Evolutionary conservation across 2,797 vertebrate genomes (phyloP), one percentile per base, ranked within the genome.

Genomic region (Psittacula derbiana): DNA sequence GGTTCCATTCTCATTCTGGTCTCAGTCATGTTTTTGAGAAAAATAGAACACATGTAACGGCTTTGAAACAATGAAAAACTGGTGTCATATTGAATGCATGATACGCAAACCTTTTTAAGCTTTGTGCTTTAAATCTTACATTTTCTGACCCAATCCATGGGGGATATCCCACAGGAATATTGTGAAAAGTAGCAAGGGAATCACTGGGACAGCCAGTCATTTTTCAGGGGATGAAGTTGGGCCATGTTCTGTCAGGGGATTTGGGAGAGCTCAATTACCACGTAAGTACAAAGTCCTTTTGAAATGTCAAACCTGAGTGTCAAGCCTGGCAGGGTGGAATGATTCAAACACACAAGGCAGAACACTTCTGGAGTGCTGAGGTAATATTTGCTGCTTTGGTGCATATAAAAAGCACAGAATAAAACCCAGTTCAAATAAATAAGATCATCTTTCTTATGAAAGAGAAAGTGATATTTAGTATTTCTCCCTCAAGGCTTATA

Each of bases 401-500:
- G 65, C n/a, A 40, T 19, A 43, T 50, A 58, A 93, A 92, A 86
- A 91, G 17, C 36, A n/a, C 17, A 86, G 85, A 91, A 75, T 83
- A 88, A 93, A 90, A 31, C 31, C 36, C 65, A 66, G 44, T 79
- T 88, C 43, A 67, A 81, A 89, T 80, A 83, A 96, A 88, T 47
- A 82, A 86, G 52, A 88, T 93, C 31, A 87, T 84, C 55, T 92
- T 92, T 62, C 47, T 78, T 53, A 87, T 44, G 33, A 82, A 94
- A 84, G 58, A 94, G 73, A 67, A 94, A 91, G 72, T 62, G 46
- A 75, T 93, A 88, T 89, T 92, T 94, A 85, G 36, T 83, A 65
- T 82, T 92, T 94, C 64, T 86, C 86, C 86, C 84, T 89, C 65
- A 86, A 80, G 94, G 81, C 47, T 95, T 94, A 90, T 71, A 76